Conservation (phyloP, 1,140 invertebrate genomes). For the Sinella curviseta region DNA sequence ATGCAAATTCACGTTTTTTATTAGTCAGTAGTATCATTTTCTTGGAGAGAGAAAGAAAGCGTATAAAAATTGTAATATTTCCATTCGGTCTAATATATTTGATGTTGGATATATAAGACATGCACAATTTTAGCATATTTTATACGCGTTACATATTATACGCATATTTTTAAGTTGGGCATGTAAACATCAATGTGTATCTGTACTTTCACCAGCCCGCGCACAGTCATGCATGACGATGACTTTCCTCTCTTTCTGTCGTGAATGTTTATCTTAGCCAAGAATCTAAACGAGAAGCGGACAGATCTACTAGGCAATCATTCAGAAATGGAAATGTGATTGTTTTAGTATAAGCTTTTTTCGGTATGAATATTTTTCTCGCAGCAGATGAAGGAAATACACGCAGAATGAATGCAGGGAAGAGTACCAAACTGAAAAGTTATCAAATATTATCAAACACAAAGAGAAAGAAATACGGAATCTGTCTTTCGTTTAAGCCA, state of each 20-base stretch:
- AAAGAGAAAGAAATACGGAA: too few species aligned
- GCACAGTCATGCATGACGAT: too few species aligned
- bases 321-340: slow-evolving; percentile 4
- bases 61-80: too few species aligned
- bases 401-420: background rate
- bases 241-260: background rate
- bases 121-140: background rate
- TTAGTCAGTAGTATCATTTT: background rate
- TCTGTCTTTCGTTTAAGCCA: too few species aligned
- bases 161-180: background rate
- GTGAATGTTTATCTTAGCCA: background rate
- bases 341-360: too few species aligned
- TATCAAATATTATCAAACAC: background rate
- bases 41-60: too few species aligned
- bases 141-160: background rate
- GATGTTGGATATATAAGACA: too few species aligned
- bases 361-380: background rate
- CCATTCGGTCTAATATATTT: too few species aligned
- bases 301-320: background rate
- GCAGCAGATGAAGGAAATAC: background rate
- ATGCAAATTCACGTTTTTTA: slow-evolving; percentile 15
- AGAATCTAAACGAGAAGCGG: background rate
- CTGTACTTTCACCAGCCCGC: too few species aligned
- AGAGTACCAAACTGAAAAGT: background rate
- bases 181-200: too few species aligned